Conservation (phyloP, 1,140 invertebrate species). For the Sitodiplosis mosellana region DNA sequence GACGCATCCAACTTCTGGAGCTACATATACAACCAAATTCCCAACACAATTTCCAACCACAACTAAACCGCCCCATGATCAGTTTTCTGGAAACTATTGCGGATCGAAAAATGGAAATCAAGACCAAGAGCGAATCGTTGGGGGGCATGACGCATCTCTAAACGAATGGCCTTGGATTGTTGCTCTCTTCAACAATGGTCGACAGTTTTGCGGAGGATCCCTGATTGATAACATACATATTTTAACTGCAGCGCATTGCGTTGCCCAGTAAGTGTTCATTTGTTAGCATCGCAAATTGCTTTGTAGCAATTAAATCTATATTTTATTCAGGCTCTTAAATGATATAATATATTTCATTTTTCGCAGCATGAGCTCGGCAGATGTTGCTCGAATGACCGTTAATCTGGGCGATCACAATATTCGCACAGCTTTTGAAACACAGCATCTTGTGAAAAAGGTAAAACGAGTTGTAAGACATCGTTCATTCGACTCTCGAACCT, state of each 20-base stretch:
- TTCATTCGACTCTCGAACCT: constrained; percentile 61
- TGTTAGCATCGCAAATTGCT: background rate
- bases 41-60: constrained; percentile 11
- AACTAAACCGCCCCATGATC: constrained; percentile 18
- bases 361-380: constrained; percentile 71
- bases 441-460: constrained; percentile 55
- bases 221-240: constrained; percentile 67
- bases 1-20: constrained; percentile 6
- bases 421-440: constrained; percentile 45
- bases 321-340: background rate
- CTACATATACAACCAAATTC: constrained; percentile 9
- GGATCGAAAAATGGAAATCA: constrained; percentile 51
- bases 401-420: constrained; percentile 70
- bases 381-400: constrained; percentile 61
- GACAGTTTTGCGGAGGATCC: constrained; percentile 80
- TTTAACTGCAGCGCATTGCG: constrained; percentile 79
- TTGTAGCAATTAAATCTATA: background rate
- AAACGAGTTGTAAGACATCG: constrained; percentile 66
- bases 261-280: constrained; percentile 48
- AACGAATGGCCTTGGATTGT: constrained; percentile 78
- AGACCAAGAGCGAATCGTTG: constrained; percentile 64
- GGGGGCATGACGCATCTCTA: constrained; percentile 57
- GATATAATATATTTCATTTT: too few relatives aligned
- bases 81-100: constrained; percentile 21
- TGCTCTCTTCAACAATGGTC: constrained; percentile 56